These are phyloP conservation scores for Odontamblyopus rebecca DNA, from an alignment of 2,797 vertebrate species.

Conservation along the genomic window DNA sequence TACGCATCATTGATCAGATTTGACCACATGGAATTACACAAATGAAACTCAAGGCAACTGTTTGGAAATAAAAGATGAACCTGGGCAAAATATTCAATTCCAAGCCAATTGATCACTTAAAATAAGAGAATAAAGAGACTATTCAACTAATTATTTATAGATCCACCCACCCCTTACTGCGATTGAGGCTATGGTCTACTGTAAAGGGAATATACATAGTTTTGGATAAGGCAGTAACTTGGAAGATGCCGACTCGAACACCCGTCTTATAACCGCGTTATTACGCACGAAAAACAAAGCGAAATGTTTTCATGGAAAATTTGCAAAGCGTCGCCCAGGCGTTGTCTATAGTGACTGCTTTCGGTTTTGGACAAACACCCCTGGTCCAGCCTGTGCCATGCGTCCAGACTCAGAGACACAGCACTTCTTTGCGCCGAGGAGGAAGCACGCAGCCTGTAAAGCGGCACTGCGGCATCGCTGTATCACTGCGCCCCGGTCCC, in stretches of 20 bases:
- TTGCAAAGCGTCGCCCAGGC: too few species aligned
- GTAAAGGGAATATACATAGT: background rate
- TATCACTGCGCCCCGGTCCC: constrained; percentile 82
- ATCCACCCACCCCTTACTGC: background rate
- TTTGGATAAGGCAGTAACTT: background rate
- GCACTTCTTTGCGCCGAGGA: constrained; percentile 82
- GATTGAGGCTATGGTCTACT: background rate
- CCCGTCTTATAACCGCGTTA: background rate
- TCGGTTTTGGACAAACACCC: fast-evolving
- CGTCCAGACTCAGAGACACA: constrained; percentile 35
- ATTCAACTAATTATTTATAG: background rate
- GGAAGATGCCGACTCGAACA: background rate
- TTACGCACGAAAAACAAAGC: background rate
- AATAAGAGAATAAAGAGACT: too few species aligned
- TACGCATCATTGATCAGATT: background rate
- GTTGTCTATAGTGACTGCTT: background rate
- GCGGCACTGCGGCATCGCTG: constrained; percentile 83
- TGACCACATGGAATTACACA: too few species aligned
- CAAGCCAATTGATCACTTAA: background rate
- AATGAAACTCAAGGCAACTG: too few species aligned
- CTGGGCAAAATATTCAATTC: too few species aligned
- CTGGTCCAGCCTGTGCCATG: background rate
- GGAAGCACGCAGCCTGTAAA: constrained; percentile 80
- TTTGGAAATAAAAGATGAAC: too few species aligned
- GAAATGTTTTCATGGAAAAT: too few species aligned